phyloP scores from a whole-genome alignment of 1,140 invertebrate species.

The Bemisia tabaci region DNA sequence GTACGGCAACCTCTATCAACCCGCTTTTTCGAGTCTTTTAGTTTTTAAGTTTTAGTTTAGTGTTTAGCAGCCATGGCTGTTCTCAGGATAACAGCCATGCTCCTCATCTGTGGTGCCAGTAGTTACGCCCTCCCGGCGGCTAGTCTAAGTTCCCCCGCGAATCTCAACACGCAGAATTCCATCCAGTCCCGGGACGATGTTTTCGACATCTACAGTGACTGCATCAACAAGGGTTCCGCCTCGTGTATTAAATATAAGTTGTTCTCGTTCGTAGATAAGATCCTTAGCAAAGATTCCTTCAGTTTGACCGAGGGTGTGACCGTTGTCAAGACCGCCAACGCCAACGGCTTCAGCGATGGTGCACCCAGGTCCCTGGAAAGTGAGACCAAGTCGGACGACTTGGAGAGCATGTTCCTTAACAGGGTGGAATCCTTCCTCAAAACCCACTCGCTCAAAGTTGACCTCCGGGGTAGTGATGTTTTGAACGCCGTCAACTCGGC shows the following conservation, averaged over 20 bases:
- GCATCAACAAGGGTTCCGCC: constrained; percentile 60
- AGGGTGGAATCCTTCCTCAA: constrained; percentile 57
- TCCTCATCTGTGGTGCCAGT: too few species aligned
- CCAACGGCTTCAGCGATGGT: constrained; percentile 40
- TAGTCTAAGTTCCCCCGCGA: too few species aligned
- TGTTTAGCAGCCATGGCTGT: too few species aligned
- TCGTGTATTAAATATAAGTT: constrained; percentile 71
- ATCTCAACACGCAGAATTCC: too few species aligned
- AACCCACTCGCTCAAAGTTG: constrained; percentile 65
- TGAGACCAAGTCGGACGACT: constrained; percentile 34
- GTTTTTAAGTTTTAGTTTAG: too few species aligned
- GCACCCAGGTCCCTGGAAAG: constrained; percentile 41
- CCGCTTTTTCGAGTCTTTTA: too few species aligned
- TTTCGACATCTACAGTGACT: constrained; percentile 59
- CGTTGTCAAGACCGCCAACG: constrained; percentile 51
- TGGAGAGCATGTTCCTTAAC: constrained; percentile 48
- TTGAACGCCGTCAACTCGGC: constrained; percentile 57
- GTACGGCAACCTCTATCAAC: too few species aligned
- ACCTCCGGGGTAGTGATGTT: constrained; percentile 69
- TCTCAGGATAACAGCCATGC: too few species aligned
- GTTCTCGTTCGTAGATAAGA: constrained; percentile 67
- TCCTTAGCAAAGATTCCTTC: constrained; percentile 60
- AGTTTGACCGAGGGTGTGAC: constrained; percentile 63
- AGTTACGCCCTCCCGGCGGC: too few species aligned
- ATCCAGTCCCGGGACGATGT: constrained; percentile 52